Conservation (phyloP, 92 coral and sea anemone genomes). For the Bergia sp. region DNA sequence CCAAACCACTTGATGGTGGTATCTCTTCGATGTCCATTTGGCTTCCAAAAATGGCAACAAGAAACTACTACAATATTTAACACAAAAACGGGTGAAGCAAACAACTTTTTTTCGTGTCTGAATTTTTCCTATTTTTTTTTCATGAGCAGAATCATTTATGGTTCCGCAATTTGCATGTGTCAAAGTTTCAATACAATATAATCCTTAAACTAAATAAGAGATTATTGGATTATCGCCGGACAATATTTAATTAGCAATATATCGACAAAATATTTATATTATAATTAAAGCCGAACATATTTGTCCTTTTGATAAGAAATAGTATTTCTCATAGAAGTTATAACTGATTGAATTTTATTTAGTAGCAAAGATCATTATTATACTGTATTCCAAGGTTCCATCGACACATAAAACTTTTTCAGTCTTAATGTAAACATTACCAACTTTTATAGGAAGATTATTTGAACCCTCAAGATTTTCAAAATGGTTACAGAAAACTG, state of each 20-base stretch:
- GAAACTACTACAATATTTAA: neutral
- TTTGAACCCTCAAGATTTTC: no score
- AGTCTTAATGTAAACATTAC: no score
- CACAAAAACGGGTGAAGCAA: neutral
- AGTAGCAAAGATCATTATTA: no score
- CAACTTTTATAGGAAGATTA: no score
- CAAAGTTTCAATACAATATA: neutral
- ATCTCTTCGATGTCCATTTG: slow-evolving; percentile 13
- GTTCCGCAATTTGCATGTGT: neutral
- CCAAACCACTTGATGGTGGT: slow-evolving; percentile 50
- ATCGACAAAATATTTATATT: neutral
- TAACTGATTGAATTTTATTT: no score
- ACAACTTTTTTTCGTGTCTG: neutral
- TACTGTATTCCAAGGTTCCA: no score
- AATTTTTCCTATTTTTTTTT: neutral
- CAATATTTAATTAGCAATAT: neutral
- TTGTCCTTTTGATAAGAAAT: neutral
- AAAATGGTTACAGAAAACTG: no score
- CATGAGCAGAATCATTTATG: neutral
- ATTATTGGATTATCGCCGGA: neutral
- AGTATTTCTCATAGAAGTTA: neutral
- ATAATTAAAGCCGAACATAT: neutral
- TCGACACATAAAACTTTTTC: no score
- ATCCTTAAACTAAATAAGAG: neutral
- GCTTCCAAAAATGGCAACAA: neutral